A percentile compares a stretch with the other conserved stretches of the same genome.
phyloP scores from a whole-genome alignment of 2,113 vertebrate genomes.

The Platichthys flesus region DNA sequence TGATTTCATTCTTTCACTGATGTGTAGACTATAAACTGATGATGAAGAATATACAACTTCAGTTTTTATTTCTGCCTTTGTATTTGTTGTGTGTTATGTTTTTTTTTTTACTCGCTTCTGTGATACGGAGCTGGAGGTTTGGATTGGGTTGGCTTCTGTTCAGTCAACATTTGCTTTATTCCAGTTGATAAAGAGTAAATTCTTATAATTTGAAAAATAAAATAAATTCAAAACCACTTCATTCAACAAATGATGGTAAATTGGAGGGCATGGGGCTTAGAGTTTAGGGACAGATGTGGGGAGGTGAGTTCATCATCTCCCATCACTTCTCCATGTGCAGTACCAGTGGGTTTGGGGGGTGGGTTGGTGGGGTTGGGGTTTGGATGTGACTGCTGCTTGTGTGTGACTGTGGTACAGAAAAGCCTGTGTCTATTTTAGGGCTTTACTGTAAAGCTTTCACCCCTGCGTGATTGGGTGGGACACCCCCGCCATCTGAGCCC shows the following conservation, averaged over 20 bases:
- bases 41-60: constrained; percentile 1
- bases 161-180: constrained; percentile 44
- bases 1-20: constrained; percentile 32
- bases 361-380: constrained; percentile 55
- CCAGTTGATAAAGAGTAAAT: constrained; percentile 24
- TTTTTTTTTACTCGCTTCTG: constrained; percentile 26
- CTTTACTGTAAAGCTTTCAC: constrained; percentile 99
- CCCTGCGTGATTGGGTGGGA: constrained; percentile 98
- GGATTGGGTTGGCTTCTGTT: constrained; percentile 46
- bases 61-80: constrained; percentile 32
- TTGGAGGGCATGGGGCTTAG: constrained; percentile 15
- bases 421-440: constrained; percentile 99
- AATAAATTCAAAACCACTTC: background rate
- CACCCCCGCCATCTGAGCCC: constrained; percentile 98
- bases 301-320: constrained; percentile 40
- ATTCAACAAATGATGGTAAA: background rate
- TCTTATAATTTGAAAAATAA: constrained; percentile 6
- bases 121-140: constrained; percentile 46
- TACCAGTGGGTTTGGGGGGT: constrained; percentile 29
- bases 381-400: constrained; percentile 88
- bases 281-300: constrained; percentile 53
- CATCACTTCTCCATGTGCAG: constrained; percentile 55
- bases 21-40: constrained; percentile 25
- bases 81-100: constrained; percentile 36
- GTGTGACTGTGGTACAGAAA: constrained; percentile 99